phyloP scores from a whole-genome alignment of 2,888 invertebrate species.

The Andrena flavipes region DNA sequence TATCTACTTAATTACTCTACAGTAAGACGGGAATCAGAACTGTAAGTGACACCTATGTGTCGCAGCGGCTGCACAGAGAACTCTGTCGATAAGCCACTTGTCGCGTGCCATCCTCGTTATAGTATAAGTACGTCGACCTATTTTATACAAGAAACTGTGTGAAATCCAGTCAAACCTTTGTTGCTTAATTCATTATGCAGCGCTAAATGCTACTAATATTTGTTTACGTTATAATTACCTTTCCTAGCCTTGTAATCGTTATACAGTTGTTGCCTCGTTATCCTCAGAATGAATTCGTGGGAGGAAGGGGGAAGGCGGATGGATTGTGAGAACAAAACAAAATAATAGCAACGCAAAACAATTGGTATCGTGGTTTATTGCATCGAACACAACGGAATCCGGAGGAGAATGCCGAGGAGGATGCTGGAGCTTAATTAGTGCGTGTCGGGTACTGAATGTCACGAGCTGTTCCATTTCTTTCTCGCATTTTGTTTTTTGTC shows the following conservation, averaged over 20 bases:
- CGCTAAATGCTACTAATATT: not conserved
- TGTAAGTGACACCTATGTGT: slow-evolving; percentile 57
- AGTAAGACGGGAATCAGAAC: slow-evolving; percentile 8
- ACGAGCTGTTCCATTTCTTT: slow-evolving; percentile 54
- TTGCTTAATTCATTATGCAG: not conserved
- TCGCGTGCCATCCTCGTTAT: not conserved
- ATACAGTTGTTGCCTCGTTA: not conserved
- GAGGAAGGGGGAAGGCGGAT: not conserved
- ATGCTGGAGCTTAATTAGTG: slow-evolving; percentile 62
- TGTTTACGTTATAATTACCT: not conserved
- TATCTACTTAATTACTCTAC: slow-evolving; percentile 25
- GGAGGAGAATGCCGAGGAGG: slow-evolving; percentile 28
- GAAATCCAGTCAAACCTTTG: not conserved
- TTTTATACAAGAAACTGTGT: not conserved
- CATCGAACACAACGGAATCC: slow-evolving; percentile 43
- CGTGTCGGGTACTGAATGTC: slow-evolving; percentile 49
- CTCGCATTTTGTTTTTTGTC: slow-evolving; percentile 34
- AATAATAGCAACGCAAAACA: slow-evolving; percentile 45
- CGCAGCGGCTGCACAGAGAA: not conserved
- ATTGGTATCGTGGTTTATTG: slow-evolving; percentile 54
- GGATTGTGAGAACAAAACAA: slow-evolving; percentile 34
- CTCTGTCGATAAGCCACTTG: slow-evolving; percentile 60
- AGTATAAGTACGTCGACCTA: too few relatives aligned
- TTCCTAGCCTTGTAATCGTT: not conserved
- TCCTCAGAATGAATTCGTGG: not conserved